These are phyloP conservation scores for Phrynosoma blainvillii DNA, from an alignment of 2,113 vertebrate genomes.

Conservation along the genomic window DNA sequence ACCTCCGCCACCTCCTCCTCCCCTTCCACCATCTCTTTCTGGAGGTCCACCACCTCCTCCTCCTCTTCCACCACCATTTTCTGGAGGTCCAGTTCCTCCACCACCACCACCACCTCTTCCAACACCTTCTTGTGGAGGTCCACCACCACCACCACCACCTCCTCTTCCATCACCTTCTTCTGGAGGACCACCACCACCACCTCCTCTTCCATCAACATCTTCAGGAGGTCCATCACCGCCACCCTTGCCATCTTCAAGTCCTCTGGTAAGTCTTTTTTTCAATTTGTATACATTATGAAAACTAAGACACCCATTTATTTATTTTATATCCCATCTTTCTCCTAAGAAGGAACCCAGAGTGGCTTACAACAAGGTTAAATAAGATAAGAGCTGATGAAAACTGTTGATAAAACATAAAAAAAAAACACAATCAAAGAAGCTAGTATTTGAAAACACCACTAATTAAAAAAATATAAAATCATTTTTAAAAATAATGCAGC, in stretches of 20 bases:
- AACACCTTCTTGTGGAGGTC: slow-evolving; percentile 54
- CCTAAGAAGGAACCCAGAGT: too few species aligned
- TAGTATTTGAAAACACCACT: too few species aligned
- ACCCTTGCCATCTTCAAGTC: slow-evolving; percentile 4
- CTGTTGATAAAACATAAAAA: too few species aligned
- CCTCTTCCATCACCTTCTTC: slow-evolving; percentile 50
- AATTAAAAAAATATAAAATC: too few species aligned
- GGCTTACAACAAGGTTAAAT: too few species aligned
- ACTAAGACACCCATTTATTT: background rate
- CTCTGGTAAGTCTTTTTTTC: slow-evolving; percentile 73
- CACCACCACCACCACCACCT: slow-evolving; percentile 56
- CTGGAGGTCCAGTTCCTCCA: slow-evolving; percentile 58
- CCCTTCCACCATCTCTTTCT: slow-evolving; percentile 56
- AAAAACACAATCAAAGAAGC: too few species aligned
- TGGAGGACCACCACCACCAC: slow-evolving; percentile 65
- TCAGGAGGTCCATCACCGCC: slow-evolving; percentile 52
- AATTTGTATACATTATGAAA: background rate
- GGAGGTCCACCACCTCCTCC: slow-evolving; percentile 62
- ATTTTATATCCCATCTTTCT: too few species aligned
- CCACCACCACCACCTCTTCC: slow-evolving; percentile 57
- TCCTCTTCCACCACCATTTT: slow-evolving; percentile 53
- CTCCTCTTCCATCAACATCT: slow-evolving; percentile 42
- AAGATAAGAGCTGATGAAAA: too few species aligned
- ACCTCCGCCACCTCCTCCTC: slow-evolving; percentile 52
- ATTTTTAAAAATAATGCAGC: too few species aligned